Evolutionary conservation across 2,113 vertebrate genomes (phyloP), one percentile per base, ranked within the genome.

Genomic region (Syngnathus floridae): DNA sequence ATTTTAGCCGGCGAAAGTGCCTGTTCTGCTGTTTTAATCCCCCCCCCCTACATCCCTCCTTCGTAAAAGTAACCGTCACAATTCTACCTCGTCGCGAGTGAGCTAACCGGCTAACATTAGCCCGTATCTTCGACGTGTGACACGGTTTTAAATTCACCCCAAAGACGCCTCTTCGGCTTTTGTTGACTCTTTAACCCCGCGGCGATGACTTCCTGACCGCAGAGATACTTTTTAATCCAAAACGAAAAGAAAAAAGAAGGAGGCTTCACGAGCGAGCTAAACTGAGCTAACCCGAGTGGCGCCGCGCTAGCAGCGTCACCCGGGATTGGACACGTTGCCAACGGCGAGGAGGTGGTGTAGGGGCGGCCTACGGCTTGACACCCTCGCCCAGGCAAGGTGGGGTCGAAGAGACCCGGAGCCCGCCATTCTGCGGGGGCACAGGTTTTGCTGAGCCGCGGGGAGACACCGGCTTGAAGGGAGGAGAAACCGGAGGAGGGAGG

Each of bases 171-270:
- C 43, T 67, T 55, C 65, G 65, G 7, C 51, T 69, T 80, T 16
- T 76, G 62, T 48, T 81, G 73, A 84, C 68, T 69, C 65, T 0
- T 1, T 67, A 60, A 80, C 68, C 63, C 66, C 62, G 76, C 76
- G 62, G 71, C 43, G 77, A 86, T 85, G 83, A 82, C 79, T 49
- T 86, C 86, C 81, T 86, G 82, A 85, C 84, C 69, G 69, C 70
- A 65, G 63, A 16, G 54, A 11, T 67, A 76, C 83, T 84, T 80
- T 60, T 56, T 62, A 4, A 3, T 55, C 1, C 5, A 12, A 54
- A n/a, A 54, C 4, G 26, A 31, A 31, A 31, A 31, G 26, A 31
- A 31, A 31, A 31, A 31, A 31, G 26, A 31, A 31, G 26, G 26
- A 7, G 54, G 40, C 59, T 26, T 65, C 65, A 75, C 80, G 81